Evolutionary conservation across 1,140 invertebrate species (phyloP).

Genomic region (Bombus balteatus): DNA sequence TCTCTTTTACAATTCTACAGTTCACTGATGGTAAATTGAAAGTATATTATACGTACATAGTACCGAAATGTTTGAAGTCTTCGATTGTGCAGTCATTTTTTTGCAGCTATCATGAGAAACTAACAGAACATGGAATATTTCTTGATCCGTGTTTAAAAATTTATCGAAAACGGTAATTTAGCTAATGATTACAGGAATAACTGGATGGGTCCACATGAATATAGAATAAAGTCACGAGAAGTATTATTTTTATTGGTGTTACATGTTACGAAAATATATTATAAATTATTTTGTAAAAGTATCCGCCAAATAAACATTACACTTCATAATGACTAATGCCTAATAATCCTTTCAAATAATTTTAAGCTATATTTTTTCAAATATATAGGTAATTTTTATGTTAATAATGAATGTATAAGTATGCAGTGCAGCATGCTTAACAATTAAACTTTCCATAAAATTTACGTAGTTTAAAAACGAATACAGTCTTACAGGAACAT

Average conservation of each 20-base stretch:
- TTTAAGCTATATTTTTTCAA: neutral
- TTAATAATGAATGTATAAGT: slow-evolving; percentile 30
- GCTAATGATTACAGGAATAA: slow-evolving; percentile 46
- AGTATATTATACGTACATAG: slow-evolving; percentile 38
- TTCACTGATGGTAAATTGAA: slow-evolving; percentile 34
- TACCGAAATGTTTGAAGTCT: neutral
- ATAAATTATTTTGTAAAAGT: slow-evolving; percentile 77
- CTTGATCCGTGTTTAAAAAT: slow-evolving; percentile 34
- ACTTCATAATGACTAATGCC: slow-evolving; percentile 64
- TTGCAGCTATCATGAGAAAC: slow-evolving; percentile 31
- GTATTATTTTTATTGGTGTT: slow-evolving; percentile 78
- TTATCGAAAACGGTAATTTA: slow-evolving; percentile 39
- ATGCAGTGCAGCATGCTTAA: slow-evolving; percentile 16
- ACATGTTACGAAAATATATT: slow-evolving; percentile 72
- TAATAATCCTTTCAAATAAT: neutral
- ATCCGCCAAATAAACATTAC: slow-evolving; percentile 69
- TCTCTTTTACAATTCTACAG: slow-evolving; percentile 13
- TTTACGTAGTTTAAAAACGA: slow-evolving; percentile 24
- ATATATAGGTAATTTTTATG: slow-evolving; percentile 49
- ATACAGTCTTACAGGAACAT: slow-evolving; percentile 35
- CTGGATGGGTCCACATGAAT: slow-evolving; percentile 49
- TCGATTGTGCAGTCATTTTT: slow-evolving; percentile 22
- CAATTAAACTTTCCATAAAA: slow-evolving; percentile 10
- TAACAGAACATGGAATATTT: neutral
- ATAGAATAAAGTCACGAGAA: slow-evolving; percentile 55